Base-by-base conservation (phyloP, 2,113 vertebrate genomes). In the Poecilia latipinna region DNA sequence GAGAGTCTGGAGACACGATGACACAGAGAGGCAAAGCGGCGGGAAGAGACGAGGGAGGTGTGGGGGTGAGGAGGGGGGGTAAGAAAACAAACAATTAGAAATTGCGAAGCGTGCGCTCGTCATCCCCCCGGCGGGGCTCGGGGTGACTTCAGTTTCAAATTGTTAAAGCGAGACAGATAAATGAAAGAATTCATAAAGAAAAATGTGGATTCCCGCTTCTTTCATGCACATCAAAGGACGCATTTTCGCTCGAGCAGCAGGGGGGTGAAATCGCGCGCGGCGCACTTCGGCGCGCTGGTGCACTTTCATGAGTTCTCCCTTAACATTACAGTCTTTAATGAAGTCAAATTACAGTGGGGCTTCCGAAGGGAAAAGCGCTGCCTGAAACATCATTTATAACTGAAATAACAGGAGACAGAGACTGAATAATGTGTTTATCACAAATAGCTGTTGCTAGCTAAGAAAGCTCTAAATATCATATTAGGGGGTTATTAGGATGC, bases 221-320 rank as follows among this genome's bases (percentile, higher is more conserved):
- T 86, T 88, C 71, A 75, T 70, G 61, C 74, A 89, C 87, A 91
- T 92, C 90, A 92, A 92, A 91, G 86, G 48, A 13, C 48, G 44
- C 19, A 84, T 88, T 89, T 12, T 85, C 81, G 83, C 62, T 57
- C 4, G 67, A 82, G 69, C 91, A 77, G 89, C 83, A 17, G 80
- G 85, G 70, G 85, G 81, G 37, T 74, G 81, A 81, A 82, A 82
- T 83, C 81, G 73, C 79, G 61, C 79, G 51, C 67, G 74, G 74
- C 83, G 72, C 15, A 68, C 82, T 82, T 6, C 67, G 0, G 71
- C 77, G 77, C 81, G 68, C 44, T 19, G 37, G 29, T 70, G 82
- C 54, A 28, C 84, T 84, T 82, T 86, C 76, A 88, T 82, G 79
- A 78, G 22, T 70, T 76, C 71, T 90, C 79, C 74, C 78, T 15